Conservation (phyloP, 2,113 vertebrate species). For the Myanophis thanlyinensis region DNA sequence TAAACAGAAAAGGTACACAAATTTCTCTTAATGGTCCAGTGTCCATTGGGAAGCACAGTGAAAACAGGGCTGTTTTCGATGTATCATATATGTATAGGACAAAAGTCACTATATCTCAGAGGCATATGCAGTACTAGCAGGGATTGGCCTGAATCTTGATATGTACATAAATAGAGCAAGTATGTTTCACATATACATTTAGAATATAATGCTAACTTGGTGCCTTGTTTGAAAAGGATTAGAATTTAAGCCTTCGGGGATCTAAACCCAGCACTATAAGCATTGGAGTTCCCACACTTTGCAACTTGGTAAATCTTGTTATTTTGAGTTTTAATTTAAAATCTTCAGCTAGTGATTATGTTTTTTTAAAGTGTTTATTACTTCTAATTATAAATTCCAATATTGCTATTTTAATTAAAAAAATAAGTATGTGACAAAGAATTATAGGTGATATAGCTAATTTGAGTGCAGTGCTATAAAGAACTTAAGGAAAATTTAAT, state of each 20-base stretch:
- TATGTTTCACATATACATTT: neutral
- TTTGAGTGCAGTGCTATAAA: neutral
- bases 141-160: neutral
- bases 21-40: neutral
- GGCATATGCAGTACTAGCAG: neutral
- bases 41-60: neutral
- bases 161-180: neutral
- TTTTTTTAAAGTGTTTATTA: neutral
- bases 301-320: neutral
- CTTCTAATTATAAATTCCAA: neutral
- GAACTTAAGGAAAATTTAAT: neutral
- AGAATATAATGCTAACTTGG: neutral
- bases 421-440: neutral
- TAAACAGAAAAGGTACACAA: neutral
- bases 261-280: neutral
- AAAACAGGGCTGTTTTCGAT: neutral
- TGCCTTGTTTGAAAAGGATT: neutral
- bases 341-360: neutral
- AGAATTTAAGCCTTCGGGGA: neutral
- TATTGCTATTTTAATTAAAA: neutral
- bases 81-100: neutral
- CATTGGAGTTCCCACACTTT: neutral
- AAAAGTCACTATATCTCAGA: neutral
- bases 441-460: neutral
- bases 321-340: neutral